Conservation (phyloP, 2,113 vertebrate genomes). For the Falcunculus frontatus region DNA sequence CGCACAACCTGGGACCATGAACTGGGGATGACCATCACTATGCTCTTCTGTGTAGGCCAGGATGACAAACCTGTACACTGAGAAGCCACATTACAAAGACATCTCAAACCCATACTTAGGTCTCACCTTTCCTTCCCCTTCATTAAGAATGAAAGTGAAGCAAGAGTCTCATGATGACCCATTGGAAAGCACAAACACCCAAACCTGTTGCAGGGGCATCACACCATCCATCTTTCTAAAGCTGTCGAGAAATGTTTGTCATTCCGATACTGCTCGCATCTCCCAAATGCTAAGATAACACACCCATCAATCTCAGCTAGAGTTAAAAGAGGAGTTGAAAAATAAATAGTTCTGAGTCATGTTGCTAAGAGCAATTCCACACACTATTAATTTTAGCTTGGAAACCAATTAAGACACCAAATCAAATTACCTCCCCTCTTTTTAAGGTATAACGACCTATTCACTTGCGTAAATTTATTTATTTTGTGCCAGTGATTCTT, state of each 20-base stretch:
- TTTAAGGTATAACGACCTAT: conserved; percentile 19
- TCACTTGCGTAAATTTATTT: conserved; percentile 28
- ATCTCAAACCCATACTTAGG: background rate
- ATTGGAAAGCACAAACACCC: conserved; percentile 52
- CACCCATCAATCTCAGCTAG: conserved; percentile 60
- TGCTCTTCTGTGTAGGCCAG: background rate
- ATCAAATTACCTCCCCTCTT: background rate
- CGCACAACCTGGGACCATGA: background rate
- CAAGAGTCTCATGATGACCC: background rate
- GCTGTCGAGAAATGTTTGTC: conserved; percentile 68
- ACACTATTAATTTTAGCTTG: conserved; percentile 59
- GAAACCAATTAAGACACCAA: conserved; percentile 70
- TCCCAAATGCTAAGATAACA: conserved; percentile 56
- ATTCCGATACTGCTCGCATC: conserved; percentile 50
- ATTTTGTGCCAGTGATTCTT: background rate
- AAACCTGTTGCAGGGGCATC: conserved; percentile 26
- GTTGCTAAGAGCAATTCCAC: conserved; percentile 57
- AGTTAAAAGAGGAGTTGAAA: conserved; percentile 65
- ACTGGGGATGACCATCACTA: background rate
- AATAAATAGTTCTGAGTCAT: conserved; percentile 44
- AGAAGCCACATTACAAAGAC: background rate
- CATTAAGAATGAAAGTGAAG: background rate
- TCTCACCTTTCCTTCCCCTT: conserved; percentile 9
- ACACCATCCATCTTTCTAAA: conserved; percentile 61
- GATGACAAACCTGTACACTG: background rate